Conservation (phyloP, 2,113 vertebrate species). For the Peucedramus taeniatus region DNA sequence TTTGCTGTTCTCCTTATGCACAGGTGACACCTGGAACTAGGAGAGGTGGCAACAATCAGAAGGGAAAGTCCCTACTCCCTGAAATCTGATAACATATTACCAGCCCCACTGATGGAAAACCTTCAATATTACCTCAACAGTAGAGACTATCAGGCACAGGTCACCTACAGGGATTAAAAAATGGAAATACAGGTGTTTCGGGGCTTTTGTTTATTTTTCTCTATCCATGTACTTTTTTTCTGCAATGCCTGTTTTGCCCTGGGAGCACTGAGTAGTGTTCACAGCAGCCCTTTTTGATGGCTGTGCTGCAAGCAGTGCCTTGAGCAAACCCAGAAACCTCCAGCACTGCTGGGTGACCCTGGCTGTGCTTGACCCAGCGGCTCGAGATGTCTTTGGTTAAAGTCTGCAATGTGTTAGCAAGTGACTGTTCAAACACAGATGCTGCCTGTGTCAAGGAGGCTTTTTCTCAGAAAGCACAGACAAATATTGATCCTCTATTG, state of each 20-base stretch:
- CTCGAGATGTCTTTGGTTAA: slow-evolving; percentile 32
- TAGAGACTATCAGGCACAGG: not conserved
- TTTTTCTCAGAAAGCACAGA: slow-evolving; percentile 45
- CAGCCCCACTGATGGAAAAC: not conserved
- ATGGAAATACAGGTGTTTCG: not conserved
- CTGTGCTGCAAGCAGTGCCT: not conserved
- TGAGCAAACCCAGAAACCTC: slow-evolving; percentile 7
- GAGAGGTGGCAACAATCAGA: not conserved
- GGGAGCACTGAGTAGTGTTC: not conserved
- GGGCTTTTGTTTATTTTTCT: not conserved
- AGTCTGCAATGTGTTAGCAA: slow-evolving; percentile 64
- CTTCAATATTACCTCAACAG: not conserved
- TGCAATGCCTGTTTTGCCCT: not conserved
- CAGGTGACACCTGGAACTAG: not conserved
- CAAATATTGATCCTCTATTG: slow-evolving; percentile 79
- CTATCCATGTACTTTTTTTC: not conserved
- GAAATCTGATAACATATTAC: not conserved
- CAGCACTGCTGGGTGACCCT: not conserved
- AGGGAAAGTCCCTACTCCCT: not conserved
- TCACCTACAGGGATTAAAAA: not conserved
- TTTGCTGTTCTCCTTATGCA: not conserved
- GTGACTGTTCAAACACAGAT: slow-evolving; percentile 77
- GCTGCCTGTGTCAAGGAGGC: slow-evolving; percentile 62
- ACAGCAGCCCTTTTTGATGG: not conserved
- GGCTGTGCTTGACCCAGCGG: not conserved